Percentiles rank a stretch among this genome's conserved stretches.
These are phyloP conservation scores for Nephrotoma guestfalica DNA, from an alignment of 2,888 invertebrate genomes.

Conservation along the genomic window DNA sequence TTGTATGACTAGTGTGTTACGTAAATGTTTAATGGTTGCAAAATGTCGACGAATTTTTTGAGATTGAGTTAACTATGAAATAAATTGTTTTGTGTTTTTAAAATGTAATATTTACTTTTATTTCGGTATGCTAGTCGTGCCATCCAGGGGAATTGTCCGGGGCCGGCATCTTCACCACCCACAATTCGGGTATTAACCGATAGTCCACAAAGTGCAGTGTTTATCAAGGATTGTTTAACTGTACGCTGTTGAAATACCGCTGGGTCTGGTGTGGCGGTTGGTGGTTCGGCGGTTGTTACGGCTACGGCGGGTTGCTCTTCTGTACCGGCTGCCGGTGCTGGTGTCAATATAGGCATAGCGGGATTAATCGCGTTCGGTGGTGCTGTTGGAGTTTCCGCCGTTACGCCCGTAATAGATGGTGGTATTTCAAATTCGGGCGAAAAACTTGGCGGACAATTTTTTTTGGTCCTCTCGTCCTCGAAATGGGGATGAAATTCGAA, in stretches of 20 bases:
- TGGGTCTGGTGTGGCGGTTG: not conserved
- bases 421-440: conserved; percentile 18
- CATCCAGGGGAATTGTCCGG: conserved; percentile 46
- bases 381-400: not conserved
- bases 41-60: not conserved
- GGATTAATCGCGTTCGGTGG: not conserved
- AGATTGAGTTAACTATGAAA: not conserved
- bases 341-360: not conserved
- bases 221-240: conserved; percentile 11
- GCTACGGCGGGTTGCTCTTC: not conserved
- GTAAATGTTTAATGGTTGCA: conserved; percentile 5
- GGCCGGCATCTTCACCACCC: conserved; percentile 33
- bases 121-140: conserved; percentile 32
- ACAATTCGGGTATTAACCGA: conserved; percentile 28
- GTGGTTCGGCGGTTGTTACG: not conserved
- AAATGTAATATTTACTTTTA: conserved; percentile 22
- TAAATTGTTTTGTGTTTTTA: not conserved
- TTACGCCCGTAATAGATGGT: not conserved
- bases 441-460: conserved; percentile 25
- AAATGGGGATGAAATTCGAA: conserved; percentile 13
- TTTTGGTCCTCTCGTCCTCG: conserved; percentile 22
- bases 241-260: not conserved
- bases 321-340: not conserved
- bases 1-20: conserved; percentile 18
- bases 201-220: conserved; percentile 22